Evolutionary conservation across 2,797 vertebrate genomes (phyloP).

Genomic region (Schizothorax lantsangensis): DNA sequence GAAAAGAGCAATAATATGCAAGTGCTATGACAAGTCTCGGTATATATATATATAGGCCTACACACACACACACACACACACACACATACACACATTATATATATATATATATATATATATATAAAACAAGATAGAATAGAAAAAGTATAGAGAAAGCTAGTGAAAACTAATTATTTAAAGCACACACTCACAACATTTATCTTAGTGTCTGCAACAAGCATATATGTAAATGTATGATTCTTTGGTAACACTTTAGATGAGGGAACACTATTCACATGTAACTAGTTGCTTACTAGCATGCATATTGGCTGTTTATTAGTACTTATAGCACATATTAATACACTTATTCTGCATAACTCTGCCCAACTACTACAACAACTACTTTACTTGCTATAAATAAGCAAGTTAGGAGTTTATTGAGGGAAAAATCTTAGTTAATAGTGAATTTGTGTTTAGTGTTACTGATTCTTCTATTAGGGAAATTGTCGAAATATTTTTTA

Average conservation of each 20-base stretch:
- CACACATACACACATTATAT: too few relatives aligned
- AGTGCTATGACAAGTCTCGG: too few relatives aligned
- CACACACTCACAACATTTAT: not conserved
- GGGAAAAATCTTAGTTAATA: not conserved
- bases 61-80: too few relatives aligned
- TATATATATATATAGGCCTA: too few relatives aligned
- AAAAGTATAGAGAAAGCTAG: too few relatives aligned
- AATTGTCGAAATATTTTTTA: too few relatives aligned
- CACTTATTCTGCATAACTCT: not conserved
- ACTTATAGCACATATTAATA: not conserved
- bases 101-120: too few relatives aligned
- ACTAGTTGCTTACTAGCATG: not conserved
- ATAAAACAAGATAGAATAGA: too few relatives aligned
- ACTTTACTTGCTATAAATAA: not conserved
- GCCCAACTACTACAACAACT: not conserved
- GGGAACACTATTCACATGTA: not conserved
- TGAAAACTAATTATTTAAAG: not conserved
- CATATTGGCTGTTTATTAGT: not conserved
- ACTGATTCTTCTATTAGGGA: not conserved
- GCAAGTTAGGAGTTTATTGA: not conserved
- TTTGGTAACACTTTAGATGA: not conserved
- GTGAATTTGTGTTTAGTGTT: not conserved
- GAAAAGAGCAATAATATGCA: too few relatives aligned
- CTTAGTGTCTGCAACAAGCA: not conserved
- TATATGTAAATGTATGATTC: not conserved